phyloP scores from a whole-genome alignment of 2,797 vertebrate species.

The Nothura maculosa region DNA sequence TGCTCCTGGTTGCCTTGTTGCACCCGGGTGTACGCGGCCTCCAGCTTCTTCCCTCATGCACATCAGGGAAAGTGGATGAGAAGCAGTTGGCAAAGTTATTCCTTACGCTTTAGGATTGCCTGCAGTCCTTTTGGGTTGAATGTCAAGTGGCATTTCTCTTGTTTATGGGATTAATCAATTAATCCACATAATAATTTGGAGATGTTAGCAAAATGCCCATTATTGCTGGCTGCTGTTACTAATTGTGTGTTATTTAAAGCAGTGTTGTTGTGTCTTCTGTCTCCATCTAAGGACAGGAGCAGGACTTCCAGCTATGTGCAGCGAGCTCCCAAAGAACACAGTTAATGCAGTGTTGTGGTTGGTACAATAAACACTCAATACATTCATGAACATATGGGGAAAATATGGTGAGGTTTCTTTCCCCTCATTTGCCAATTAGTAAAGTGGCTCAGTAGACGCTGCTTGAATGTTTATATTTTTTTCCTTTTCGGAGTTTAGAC shows the following conservation, averaged over 20 bases:
- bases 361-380: background rate
- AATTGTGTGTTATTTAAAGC: background rate
- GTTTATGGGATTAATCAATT: background rate
- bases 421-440: background rate
- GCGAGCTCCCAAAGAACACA: background rate
- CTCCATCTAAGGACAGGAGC: background rate
- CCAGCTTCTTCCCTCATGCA: background rate
- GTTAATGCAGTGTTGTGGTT: background rate
- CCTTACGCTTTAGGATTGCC: background rate
- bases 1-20: background rate
- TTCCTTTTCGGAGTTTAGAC: background rate
- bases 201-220: background rate
- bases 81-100: background rate
- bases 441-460: background rate
- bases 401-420: background rate
- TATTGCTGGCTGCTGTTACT: background rate
- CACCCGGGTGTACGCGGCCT: fast-evolving
- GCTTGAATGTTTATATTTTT: constrained; percentile 3
- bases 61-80: background rate
- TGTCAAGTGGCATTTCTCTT: fast-evolving
- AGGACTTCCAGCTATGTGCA: background rate
- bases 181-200: background rate
- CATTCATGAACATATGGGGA: background rate
- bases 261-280: background rate
- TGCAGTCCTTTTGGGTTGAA: background rate